A percentile compares a stretch with the other conserved stretches of the same genome.
Evolutionary conservation across 2,888 invertebrate genomes (phyloP).

Genomic region (Abscondita cerata): DNA sequence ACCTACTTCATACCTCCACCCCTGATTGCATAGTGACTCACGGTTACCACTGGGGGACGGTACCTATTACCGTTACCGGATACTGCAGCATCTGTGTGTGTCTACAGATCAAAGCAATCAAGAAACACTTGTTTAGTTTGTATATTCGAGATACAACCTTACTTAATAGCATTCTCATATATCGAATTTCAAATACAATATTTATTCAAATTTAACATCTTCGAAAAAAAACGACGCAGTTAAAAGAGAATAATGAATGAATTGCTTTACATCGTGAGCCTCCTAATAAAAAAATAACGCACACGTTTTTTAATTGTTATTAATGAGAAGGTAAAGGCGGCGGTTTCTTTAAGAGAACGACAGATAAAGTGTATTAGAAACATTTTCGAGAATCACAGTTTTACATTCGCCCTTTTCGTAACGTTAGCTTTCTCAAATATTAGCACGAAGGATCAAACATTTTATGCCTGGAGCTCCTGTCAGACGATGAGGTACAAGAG

Average conservation of each 20-base stretch:
- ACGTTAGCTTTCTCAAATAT: slow-evolving; percentile 52
- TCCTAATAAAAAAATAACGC: too few species aligned
- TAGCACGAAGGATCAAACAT: slow-evolving; percentile 54
- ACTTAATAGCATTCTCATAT: slow-evolving; percentile 11
- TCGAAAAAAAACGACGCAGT: background rate
- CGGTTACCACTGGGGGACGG: slow-evolving; percentile 49
- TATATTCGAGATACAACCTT: slow-evolving; percentile 32
- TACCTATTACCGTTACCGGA: slow-evolving; percentile 55
- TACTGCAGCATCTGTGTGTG: slow-evolving; percentile 58
- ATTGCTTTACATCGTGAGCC: background rate
- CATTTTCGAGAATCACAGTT: slow-evolving; percentile 27
- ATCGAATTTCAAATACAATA: slow-evolving; percentile 23
- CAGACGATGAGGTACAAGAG: slow-evolving; percentile 30
- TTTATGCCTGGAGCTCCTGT: slow-evolving; percentile 46
- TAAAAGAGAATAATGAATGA: background rate
- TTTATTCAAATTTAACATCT: slow-evolving; percentile 9
- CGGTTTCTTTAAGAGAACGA: slow-evolving; percentile 46
- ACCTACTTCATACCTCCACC: slow-evolving; percentile 45
- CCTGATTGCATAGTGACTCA: slow-evolving; percentile 59
- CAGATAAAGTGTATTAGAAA: slow-evolving; percentile 43
- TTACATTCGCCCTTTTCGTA: slow-evolving; percentile 44
- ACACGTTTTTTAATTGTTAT: background rate
- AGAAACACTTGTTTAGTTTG: slow-evolving; percentile 58
- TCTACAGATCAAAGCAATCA: slow-evolving; percentile 59
- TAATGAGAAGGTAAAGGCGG: slow-evolving; percentile 41